Base-by-base conservation (phyloP, 2,113 vertebrate genomes). In the Arenaria interpres region DNA sequence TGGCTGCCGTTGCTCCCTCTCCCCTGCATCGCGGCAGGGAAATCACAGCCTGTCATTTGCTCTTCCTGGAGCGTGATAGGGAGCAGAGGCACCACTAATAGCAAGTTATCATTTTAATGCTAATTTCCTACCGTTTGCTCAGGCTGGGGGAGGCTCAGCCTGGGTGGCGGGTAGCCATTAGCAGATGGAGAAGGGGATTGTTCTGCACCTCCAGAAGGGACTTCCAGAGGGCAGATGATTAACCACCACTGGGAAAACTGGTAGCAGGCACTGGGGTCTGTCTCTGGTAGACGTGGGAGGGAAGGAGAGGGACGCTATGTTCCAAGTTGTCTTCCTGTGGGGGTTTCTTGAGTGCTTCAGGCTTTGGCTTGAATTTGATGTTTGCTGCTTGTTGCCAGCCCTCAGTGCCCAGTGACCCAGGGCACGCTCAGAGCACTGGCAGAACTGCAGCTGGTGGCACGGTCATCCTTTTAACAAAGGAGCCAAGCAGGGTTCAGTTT, bases 21-120 rank as follows among this genome's bases (percentile, higher is more conserved):
- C 82, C 57, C 56, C 76, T 69, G 94, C 90, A 43, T 91, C 71
- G 18, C 50, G 46, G 96, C 64, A 63, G 95, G 94, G 94, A 96
- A 97, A 96, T 96, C 86, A 48, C 96, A 98, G 80, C 86, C 97
- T 97, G 96, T 94, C 97, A 97, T 94, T 96, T 95, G 91, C 73
- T 41, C 86, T 48, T 94, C 95, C 95, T 66, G 48, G 96, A 86
- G 97, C 64, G 71, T 95, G 96, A 96, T 85, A 39, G 83, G 96
- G 96, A 96, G 93, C 93, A 22, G 48, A 95, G 91, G 71, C 95
- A 91, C 93, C 15, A 28, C 89, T 97, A 98, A 97, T 96, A 97
- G 96, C 80, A 59, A 95, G 63, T 50, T 83, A 96, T 96, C 95
- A 82, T 94, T 97, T 97, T 95, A 87, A 96, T 97, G 96, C 97